Percentiles rank a stretch among this genome's conserved stretches.
Evolutionary conservation across 1,140 invertebrate species (phyloP).

Genomic region (Microvelia longipes): DNA sequence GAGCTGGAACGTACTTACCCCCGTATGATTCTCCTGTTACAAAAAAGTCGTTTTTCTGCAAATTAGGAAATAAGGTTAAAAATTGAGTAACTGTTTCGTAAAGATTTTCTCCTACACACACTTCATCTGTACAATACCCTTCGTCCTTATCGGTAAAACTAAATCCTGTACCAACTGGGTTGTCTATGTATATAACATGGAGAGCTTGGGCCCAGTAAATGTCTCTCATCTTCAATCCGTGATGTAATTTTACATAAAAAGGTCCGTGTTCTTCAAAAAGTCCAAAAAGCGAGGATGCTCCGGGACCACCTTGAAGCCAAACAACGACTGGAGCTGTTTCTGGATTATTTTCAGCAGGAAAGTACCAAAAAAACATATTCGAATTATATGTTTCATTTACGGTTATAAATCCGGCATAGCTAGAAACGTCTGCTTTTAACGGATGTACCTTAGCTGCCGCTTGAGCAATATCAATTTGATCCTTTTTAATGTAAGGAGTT

Average conservation of each 20-base stretch:
- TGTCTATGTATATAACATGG: constrained; percentile 74
- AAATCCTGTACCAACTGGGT: constrained; percentile 36
- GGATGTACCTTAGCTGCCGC: constrained; percentile 11
- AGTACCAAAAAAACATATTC: constrained; percentile 66
- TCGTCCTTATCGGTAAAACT: constrained; percentile 46
- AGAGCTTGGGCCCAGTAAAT: constrained; percentile 58
- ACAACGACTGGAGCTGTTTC: constrained; percentile 40
- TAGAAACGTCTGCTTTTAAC: constrained; percentile 4
- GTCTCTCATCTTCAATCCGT: constrained; percentile 43
- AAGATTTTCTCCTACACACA: constrained; percentile 47
- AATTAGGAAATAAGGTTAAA: constrained; percentile 41
- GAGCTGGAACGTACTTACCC: constrained; percentile 51
- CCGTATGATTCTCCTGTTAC: constrained; percentile 78
- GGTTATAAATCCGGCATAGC: constrained; percentile 51
- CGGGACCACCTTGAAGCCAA: constrained; percentile 77
- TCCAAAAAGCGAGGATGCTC: constrained; percentile 60
- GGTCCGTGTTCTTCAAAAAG: constrained; percentile 55
- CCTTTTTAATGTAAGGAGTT: constrained; percentile 13
- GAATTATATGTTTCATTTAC: constrained; percentile 47
- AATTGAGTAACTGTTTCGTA: constrained; percentile 51
- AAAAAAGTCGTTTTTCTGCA: constrained; percentile 37
- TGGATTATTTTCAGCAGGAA: constrained; percentile 37
- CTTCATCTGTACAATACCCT: constrained; percentile 51
- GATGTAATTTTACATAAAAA: constrained; percentile 22
- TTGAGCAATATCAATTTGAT: constrained; percentile 11